A percentile compares a stretch with the other conserved stretches of the same genome.
These are phyloP conservation scores for Brassicogethes aeneus DNA, from an alignment of 2,888 invertebrate species.

Conservation along the genomic window DNA sequence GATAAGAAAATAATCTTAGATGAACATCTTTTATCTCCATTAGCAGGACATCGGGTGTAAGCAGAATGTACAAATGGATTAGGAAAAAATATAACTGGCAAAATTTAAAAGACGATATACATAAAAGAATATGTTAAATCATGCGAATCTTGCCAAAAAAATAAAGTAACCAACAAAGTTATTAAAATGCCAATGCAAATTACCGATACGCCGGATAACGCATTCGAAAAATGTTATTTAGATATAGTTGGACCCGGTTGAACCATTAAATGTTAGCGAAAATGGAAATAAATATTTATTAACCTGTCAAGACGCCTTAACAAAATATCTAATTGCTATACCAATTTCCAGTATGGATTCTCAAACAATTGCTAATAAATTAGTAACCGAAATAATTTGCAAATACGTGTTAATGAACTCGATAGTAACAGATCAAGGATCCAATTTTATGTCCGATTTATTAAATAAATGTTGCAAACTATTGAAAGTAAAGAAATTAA, in stretches of 20 bases:
- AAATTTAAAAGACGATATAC: conserved; percentile 7
- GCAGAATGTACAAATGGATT: conserved; percentile 7
- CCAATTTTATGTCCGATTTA: conserved; percentile 9
- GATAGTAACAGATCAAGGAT: conserved; percentile 15
- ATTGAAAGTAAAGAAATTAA: conserved; percentile 10
- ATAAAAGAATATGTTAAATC: conserved; percentile 4
- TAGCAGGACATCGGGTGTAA: conserved; percentile 6
- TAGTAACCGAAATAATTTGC: conserved; percentile 12
- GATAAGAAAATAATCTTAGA: too few relatives aligned
- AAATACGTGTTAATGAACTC: conserved; percentile 11
- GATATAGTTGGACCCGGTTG: conserved; percentile 28
- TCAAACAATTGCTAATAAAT: conserved; percentile 20
- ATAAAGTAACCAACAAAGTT: conserved; percentile 14
- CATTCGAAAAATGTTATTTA: conserved; percentile 21
- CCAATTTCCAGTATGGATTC: conserved; percentile 11
- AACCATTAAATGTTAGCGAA: conserved; percentile 19
- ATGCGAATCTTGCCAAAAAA: conserved; percentile 19
- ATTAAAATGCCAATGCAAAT: conserved; percentile 21
- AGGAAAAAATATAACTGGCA: too few relatives aligned
- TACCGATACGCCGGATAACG: conserved; percentile 17
- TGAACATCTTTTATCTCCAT: conserved; percentile 4
- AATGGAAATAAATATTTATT: conserved; percentile 23
- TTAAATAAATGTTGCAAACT: conserved; percentile 7
- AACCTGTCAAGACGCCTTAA: conserved; percentile 18
- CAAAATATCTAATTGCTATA: conserved; percentile 13